phyloP scores from a whole-genome alignment of 2,888 invertebrate species.

The Temnothorax ravouxi region DNA sequence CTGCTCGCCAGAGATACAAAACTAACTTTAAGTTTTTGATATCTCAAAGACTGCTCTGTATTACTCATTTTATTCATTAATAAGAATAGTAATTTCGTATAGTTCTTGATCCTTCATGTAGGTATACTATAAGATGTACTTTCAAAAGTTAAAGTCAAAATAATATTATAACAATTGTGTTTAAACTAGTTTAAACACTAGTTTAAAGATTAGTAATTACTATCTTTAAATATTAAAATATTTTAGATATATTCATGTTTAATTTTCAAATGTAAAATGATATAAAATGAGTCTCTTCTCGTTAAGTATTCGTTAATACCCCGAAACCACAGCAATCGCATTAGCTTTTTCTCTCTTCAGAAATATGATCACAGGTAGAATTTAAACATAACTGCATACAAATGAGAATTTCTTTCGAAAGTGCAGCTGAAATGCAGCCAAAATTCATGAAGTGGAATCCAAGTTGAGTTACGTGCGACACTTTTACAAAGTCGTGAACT shows the following conservation, averaged over 20 bases:
- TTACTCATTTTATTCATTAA: neutral
- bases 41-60: neutral
- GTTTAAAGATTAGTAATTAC: neutral
- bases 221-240: neutral
- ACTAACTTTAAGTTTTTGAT: neutral
- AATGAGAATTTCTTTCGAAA: neutral
- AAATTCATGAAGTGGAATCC: conserved; percentile 29
- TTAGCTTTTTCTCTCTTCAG: neutral
- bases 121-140: neutral
- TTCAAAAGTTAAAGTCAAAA: neutral
- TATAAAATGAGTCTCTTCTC: neutral
- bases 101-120: neutral
- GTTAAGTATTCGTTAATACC: neutral
- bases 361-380: neutral
- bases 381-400: neutral
- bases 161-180: neutral
- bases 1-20: neutral
- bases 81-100: neutral
- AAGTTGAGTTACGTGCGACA: conserved; percentile 22
- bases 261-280: neutral
- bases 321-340: neutral
- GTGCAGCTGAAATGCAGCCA: neutral
- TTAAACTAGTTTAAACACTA: neutral
- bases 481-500: conserved; percentile 20
- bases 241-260: neutral